Evolutionary conservation across 1,140 invertebrate species (phyloP), one percentile per base, ranked within the genome.

Genomic region (Euwallacea similis): DNA sequence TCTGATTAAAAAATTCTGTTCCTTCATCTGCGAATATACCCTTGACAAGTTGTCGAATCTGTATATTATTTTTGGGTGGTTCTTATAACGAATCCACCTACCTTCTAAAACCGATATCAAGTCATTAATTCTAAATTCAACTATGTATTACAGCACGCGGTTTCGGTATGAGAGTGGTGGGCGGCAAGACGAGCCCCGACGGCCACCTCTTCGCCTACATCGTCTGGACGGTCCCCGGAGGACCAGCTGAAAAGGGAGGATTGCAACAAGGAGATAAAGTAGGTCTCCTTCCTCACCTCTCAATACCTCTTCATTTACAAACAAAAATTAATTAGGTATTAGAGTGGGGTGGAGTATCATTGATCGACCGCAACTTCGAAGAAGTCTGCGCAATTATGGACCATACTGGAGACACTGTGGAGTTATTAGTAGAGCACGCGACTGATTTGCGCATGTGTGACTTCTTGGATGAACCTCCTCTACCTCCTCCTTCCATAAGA

Each of bases 121-220:
- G 21, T 33, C 21, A 33, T 33, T 33, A 33, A 33, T 33, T 33
- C 21, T 1, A 33, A 33, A 33, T 33, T 33, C 4, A 33, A 33
- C 21, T 4, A 33, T 13, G 13, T 56, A 9, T 78, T 79, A 7
- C 74, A 95, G 94, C 91, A 66, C 88, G 92, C 77, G 94, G 94
- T 67, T 95, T 97, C 78, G 95, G 95, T 2, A 94, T 98, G 92
- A 86, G 94, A 71, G 92, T 98, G 3, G 93, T 96, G 6, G 95
- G 94, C 6, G 95, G 95, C 13, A 96, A 96, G 80, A 88, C 89
- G 6, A 90, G 90, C 15, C 83, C 88, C 4, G 93, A 94, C 81
- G 93, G 93, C 6, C 87, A 89, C 15, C 87, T 96, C 58, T 93
- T 94, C 76, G 94, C 95, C 56, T 93, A 93, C 79, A 93, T 97